Evolutionary conservation across 1,140 invertebrate genomes (phyloP), one percentile per base, ranked within the genome.

Genomic region (Dinoponera quadriceps): DNA sequence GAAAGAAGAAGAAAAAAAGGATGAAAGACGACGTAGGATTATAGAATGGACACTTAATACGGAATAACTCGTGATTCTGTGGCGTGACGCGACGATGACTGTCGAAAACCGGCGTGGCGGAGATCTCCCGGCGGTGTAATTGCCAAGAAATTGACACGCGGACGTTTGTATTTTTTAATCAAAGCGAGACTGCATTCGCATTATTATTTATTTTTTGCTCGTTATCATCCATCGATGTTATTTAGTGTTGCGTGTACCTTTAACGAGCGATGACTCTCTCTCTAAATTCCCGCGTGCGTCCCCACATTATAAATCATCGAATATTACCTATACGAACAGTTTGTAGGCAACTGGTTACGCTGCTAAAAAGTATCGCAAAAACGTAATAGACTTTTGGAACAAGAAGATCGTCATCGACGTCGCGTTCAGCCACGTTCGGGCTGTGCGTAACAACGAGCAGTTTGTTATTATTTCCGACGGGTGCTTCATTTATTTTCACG

Each of bases 1-100:
- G 80, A 48, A 27, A 66, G n/a, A 20, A 29, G 22, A 16, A 25
- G 44, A 69, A 11, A 68, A 44, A 55, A 59, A 63, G 33, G 57
- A 62, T 33, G 44, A 84, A n/a, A 73, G 44, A 62, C 59, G 83
- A 88, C 38, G 38, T 44, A 9, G 49, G 75, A 65, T 73, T 60
- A 55, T 78, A 82, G 87, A 88, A 88, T 88, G 85, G 83, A 54
- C 87, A 82, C 83, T 88, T 87, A 87, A 88, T 88, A 87, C 85
- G 63, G 74, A 87, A 87, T 87, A 87, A 87, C 81, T 73, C 25
- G 82, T 88, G 74, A 87, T 74, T 84, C 44, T 20, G 13, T 55
- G 25, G 38, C 73, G 74, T 68, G 84, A 78, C 54, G 75, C 84
- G 80, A 77, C 66, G 57, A 86, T 89, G 84, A 89, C 87, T 89